Base-by-base conservation (phyloP, 2,888 invertebrate species). In the Epicampocera succincta region DNA sequence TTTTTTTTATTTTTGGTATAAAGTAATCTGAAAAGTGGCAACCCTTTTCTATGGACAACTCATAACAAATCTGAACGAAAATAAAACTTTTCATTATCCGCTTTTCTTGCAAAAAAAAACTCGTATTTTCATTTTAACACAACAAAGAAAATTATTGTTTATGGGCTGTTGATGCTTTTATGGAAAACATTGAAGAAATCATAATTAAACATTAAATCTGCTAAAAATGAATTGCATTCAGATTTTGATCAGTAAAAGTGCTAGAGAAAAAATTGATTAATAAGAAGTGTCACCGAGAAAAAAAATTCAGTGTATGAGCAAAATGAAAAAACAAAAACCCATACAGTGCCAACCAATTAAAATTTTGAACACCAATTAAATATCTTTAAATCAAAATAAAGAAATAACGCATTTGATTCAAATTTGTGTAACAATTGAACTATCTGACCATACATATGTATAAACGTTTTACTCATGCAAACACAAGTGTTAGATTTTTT, bases 291-390 rank as follows among this genome's bases (percentile, higher is more conserved):
- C 42, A 65, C 44, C 15, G 21, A 71, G 48, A 61, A 74, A 56
- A 46, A 29, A 54, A 60, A 56, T 52, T 0, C 13, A 68, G 40
- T 52, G 48, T 54, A 38, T 75, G 40, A 66, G 33, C 19, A 29
- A 68, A 58, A 58, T 66, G 58, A 66, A 76, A 42, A 60, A 60
- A 74, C 29, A 33, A 72, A 61, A 71, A 60, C 40, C 19, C 52
- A 40, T 40, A 48, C 68, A 50, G 73, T 82, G 82, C 74, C 69
- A 74, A 77, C 72, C 44, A 77, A 76, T 80, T 76, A 68, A 38
- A 69, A 58, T 69, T 74, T 69, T 15, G n/a, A 48, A 77, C 25
- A 82, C 46, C 73, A 65, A 58, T 65, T 40, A 66, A 50, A 25
- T 40, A 33, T 17, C 60, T n/a, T 44, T 54, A 13, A 25, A 44